Base-by-base conservation (phyloP, 2,888 invertebrate genomes). In the Melinaea marsaeus region DNA sequence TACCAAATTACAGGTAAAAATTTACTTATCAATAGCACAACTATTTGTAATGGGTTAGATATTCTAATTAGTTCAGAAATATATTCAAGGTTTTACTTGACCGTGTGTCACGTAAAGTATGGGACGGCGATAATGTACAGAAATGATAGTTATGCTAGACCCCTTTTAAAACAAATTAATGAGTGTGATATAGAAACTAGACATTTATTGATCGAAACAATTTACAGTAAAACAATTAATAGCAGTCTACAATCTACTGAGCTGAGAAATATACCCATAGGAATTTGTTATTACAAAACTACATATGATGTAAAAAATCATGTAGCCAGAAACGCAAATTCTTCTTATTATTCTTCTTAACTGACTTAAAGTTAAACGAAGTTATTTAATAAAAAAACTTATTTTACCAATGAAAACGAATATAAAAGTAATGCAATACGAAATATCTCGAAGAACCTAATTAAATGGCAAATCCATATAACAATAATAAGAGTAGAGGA, bases 81-180 rank as follows among this genome's bases (percentile, higher is more conserved):
- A n/a, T 48, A 35, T 33, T 55, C 35, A 11, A 13, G 22, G 47
- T 45, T 55, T 42, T 13, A 13, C 0, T 6, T 2, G 47, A 55
- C 75, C n/a, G 68, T 76, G 66, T 74, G 71, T 69, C 70, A 11
- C 65, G 72, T 74, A 72, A 73, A 72, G 63, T 73, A 72, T 69
- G 71, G 69, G 66, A 72, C 70, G 68, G 70, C 69, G 72, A 70
- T 76, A 77, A 74, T 75, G 74, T 74, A 77, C 73, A 76, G 69
- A 80, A 80, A 79, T 78, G 78, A 81, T 84, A 80, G 78, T 79
- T 76, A 73, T 74, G 59, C 65, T 64, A 63, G 62, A 75, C 72
- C 73, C 71, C 77, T 75, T 73, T 72, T 73, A 72, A 67, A 68
- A 69, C 64, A 72, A 70, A 73, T 75, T 80, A 81, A 83, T 82